Percentiles rank a stretch among this genome's conserved stretches.
phyloP scores from a whole-genome alignment of 2,113 vertebrate species.

The Pleuronectes platessa region DNA sequence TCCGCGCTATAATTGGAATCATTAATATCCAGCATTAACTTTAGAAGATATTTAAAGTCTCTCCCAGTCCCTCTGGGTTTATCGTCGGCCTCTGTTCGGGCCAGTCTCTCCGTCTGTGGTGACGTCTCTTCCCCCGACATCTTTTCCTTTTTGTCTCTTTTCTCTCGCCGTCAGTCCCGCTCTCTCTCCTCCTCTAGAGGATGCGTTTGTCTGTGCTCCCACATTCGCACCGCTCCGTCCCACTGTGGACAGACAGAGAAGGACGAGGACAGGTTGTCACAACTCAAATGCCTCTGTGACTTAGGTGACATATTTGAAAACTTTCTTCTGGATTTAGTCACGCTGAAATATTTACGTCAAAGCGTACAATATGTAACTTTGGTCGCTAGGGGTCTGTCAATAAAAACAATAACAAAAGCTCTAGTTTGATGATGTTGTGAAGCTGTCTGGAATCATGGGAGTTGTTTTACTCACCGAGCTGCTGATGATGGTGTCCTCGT shows the following conservation, averaged over 20 bases:
- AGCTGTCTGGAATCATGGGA: too few relatives aligned
- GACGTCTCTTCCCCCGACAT: constrained; percentile 7
- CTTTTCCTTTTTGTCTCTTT: constrained; percentile 5
- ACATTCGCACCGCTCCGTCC: constrained; percentile 89
- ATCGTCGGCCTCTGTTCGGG: constrained; percentile 9
- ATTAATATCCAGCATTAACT: constrained; percentile 55
- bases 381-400: too few relatives aligned
- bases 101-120: not conserved
- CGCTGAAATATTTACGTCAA: too few relatives aligned
- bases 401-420: too few relatives aligned
- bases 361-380: too few relatives aligned
- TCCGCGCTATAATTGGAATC: constrained; percentile 42
- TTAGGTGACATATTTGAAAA: too few relatives aligned
- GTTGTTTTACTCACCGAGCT: constrained; percentile 86
- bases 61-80: constrained; percentile 31
- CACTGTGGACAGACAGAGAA: constrained; percentile 77
- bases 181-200: constrained; percentile 83
- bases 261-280: not conserved
- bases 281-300: not conserved
- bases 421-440: too few relatives aligned
- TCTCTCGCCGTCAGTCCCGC: constrained; percentile 28
- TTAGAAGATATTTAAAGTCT: constrained; percentile 44
- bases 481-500: constrained; percentile 90
- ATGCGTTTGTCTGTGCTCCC: constrained; percentile 89
- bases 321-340: not conserved